phyloP scores from a whole-genome alignment of 2,797 vertebrate genomes.

The Cynopterus sphinx region DNA sequence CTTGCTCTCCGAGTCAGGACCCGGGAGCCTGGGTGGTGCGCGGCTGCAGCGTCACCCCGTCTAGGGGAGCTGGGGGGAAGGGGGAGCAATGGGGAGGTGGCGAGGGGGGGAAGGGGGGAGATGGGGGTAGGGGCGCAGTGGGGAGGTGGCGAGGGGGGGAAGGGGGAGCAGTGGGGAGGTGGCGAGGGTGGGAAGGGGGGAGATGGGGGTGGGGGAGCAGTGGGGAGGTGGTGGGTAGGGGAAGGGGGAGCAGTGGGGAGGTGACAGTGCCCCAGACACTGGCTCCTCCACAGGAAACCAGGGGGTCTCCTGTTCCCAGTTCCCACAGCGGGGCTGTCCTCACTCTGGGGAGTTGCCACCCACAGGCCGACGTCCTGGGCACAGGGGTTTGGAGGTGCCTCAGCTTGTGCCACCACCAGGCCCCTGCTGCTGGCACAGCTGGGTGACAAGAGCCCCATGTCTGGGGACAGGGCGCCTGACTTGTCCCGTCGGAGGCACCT shows the following conservation, averaged over 20 bases:
- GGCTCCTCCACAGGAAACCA: accelerated
- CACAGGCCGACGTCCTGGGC: background rate
- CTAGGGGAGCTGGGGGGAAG: no score
- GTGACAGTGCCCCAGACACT: background rate
- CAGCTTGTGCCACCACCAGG: background rate
- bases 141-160: no score
- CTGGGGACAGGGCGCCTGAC: background rate
- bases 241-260: no score
- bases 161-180: no score
- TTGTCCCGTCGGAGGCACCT: no score
- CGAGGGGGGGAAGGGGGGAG: no score
- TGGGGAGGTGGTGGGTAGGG: no score
- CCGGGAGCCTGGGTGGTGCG: no score
- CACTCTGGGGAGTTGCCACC: background rate
- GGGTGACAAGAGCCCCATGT: background rate
- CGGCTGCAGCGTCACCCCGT: no score
- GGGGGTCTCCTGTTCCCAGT: background rate
- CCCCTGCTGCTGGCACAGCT: background rate
- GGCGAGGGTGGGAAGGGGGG: no score
- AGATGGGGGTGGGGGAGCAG: no score
- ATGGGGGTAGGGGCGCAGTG: no score
- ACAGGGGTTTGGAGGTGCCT: background rate
- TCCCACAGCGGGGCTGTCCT: background rate
- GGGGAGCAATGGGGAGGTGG: background rate
- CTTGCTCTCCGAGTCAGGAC: background rate